phyloP scores from a whole-genome alignment of 2,113 vertebrate genomes.

The Archocentrus centrarchus region DNA sequence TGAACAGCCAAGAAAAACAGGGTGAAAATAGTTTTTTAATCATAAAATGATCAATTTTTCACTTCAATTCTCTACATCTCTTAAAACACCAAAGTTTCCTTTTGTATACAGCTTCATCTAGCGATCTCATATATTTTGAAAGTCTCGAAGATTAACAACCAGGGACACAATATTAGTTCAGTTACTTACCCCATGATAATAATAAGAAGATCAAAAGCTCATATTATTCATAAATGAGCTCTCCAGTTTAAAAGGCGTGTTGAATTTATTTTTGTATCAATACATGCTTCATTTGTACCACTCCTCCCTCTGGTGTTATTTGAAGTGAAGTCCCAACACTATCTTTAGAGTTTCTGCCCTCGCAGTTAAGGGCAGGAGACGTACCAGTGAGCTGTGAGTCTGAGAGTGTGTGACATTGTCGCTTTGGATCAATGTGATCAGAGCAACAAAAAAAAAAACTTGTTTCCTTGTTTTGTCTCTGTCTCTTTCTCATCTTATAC shows the following conservation, averaged over 20 bases:
- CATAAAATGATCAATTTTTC: neutral
- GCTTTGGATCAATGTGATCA: constrained; percentile 26
- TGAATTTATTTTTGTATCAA: neutral
- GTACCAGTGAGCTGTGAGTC: constrained; percentile 25
- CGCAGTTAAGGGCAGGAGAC: constrained; percentile 11
- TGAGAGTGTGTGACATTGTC: constrained; percentile 44
- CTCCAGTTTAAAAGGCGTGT: neutral
- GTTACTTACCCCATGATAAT: neutral
- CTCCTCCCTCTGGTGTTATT: neutral
- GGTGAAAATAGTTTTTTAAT: too few species aligned
- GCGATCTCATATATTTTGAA: neutral
- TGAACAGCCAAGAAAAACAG: too few species aligned
- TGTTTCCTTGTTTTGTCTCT: neutral
- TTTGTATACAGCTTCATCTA: too few species aligned
- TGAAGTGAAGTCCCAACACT: neutral
- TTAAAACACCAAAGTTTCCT: neutral
- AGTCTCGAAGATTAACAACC: neutral
- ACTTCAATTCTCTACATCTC: neutral
- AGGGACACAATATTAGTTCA: neutral
- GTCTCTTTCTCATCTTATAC: neutral
- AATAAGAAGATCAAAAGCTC: neutral
- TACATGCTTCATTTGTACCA: constrained; percentile 3
- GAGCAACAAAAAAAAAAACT: neutral
- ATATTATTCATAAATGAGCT: neutral
- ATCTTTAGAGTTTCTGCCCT: neutral